phyloP scores from a whole-genome alignment of 2,888 invertebrate genomes.

The Drosophila kambysellisi region DNA sequence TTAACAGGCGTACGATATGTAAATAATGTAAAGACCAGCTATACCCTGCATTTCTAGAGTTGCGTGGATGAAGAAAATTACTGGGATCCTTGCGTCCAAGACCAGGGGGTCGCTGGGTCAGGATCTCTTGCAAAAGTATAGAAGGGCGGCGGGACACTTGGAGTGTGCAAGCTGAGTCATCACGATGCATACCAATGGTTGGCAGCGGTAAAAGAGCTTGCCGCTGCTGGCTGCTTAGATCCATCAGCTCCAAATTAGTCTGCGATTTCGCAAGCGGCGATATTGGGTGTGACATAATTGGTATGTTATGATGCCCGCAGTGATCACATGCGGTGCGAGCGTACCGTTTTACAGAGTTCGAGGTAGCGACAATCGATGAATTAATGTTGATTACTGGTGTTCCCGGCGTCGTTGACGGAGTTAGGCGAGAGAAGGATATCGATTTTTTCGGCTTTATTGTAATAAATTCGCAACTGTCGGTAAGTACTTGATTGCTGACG shows the following conservation, averaged over 20 bases:
- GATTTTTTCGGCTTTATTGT: constrained; percentile 73
- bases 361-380: constrained; percentile 32
- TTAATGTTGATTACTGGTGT: not conserved
- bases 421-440: constrained; percentile 70
- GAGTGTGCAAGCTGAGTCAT: constrained; percentile 82
- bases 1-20: not conserved
- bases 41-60: constrained; percentile 79
- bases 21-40: constrained; percentile 14
- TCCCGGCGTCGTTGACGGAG: constrained; percentile 29
- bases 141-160: constrained; percentile 84
- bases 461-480: constrained; percentile 70
- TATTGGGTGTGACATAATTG: constrained; percentile 83
- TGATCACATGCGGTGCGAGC: constrained; percentile 81
- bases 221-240: constrained; percentile 66
- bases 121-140: constrained; percentile 83
- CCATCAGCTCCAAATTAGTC: constrained; percentile 81
- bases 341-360: constrained; percentile 66
- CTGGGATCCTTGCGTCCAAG: constrained; percentile 86
- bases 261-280: constrained; percentile 83
- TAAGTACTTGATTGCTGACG: constrained; percentile 61
- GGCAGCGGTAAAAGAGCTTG: constrained; percentile 72
- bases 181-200: constrained; percentile 66
- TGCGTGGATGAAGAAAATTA: constrained; percentile 55
- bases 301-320: constrained; percentile 82
- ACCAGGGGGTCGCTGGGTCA: constrained; percentile 87